These are phyloP conservation scores for Aythya baeri DNA, from an alignment of 2,113 vertebrate species.

Conservation along the genomic window DNA sequence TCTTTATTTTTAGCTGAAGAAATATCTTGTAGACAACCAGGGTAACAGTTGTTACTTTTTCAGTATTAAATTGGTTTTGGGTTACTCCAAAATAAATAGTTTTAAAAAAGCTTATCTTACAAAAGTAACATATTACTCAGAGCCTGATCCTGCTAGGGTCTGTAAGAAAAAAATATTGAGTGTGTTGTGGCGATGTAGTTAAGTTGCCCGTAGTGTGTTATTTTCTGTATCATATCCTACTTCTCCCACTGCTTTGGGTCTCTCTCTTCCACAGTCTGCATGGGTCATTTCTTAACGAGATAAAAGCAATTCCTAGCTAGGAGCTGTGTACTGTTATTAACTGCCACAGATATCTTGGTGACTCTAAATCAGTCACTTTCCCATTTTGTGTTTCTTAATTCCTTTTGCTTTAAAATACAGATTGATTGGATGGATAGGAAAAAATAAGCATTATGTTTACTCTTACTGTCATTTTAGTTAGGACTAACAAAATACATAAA, in stretches of 20 bases:
- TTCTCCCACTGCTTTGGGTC: neutral
- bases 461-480: neutral
- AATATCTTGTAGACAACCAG: neutral
- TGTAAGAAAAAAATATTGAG: neutral
- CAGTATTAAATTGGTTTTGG: neutral
- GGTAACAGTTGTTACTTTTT: neutral
- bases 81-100: neutral
- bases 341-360: neutral
- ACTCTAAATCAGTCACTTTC: neutral
- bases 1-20: neutral
- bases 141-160: accelerated
- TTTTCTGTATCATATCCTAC: neutral
- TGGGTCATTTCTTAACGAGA: neutral
- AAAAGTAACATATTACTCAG: neutral
- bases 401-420: neutral
- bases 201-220: neutral
- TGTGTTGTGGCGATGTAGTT: neutral
- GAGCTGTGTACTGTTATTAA: neutral
- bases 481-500: neutral
- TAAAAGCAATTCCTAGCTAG: neutral
- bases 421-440: neutral
- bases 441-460: neutral
- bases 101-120: neutral
- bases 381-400: neutral
- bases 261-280: neutral